Evolutionary conservation across 2,797 vertebrate genomes (phyloP).

Genomic region (Tokudaia tokunoshimensis): DNA sequence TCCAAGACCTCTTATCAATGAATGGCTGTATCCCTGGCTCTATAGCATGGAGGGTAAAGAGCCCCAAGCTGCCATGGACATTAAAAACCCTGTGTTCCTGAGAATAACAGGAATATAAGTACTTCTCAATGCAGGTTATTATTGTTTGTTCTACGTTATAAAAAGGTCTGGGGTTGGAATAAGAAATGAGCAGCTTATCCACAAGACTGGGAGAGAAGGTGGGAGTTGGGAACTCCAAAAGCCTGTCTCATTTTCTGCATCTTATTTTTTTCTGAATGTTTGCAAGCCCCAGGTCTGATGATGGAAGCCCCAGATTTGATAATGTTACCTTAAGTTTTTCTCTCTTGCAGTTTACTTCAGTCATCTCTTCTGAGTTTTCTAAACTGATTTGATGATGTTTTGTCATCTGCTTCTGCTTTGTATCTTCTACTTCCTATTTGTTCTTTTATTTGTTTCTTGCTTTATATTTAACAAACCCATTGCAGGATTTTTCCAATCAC

Average conservation of each 20-base stretch:
- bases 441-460: neutral
- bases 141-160: neutral
- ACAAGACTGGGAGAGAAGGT: accelerated
- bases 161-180: neutral
- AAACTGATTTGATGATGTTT: neutral
- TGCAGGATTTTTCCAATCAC: too few species aligned
- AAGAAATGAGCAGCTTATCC: neutral
- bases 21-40: neutral
- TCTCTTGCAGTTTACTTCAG: neutral
- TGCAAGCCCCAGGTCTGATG: neutral
- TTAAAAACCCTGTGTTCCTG: neutral
- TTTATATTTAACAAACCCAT: neutral
- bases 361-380: neutral
- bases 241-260: neutral
- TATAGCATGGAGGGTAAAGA: neutral
- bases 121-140: neutral
- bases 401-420: neutral
- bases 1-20: neutral
- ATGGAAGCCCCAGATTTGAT: neutral
- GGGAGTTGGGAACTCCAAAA: neutral
- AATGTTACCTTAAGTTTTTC: neutral
- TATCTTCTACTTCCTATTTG: neutral
- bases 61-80: neutral
- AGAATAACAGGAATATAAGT: neutral
- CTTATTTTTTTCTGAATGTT: neutral